Evolutionary conservation across 2,888 invertebrate species (phyloP).

Genomic region (Palloptera scutellata): DNA sequence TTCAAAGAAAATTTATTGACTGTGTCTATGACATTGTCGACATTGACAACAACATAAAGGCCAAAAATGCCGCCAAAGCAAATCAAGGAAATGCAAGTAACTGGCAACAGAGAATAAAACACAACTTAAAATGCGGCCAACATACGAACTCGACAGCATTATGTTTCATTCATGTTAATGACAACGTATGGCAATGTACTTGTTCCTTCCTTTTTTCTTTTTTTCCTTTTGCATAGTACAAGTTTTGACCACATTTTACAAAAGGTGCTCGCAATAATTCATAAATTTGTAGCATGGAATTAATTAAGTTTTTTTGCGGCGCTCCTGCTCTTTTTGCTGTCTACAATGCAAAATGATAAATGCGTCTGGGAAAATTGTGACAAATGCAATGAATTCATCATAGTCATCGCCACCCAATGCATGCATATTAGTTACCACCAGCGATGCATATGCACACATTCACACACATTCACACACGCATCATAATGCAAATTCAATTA

Average conservation of each 20-base stretch:
- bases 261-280: conserved; percentile 34
- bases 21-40: background rate
- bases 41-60: conserved; percentile 5
- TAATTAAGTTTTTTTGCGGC: conserved; percentile 12
- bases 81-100: too few species aligned
- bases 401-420: background rate
- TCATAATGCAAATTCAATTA: conserved; percentile 18
- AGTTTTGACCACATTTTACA: background rate
- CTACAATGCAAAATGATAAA: conserved; percentile 40
- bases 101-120: too few species aligned
- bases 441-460: background rate
- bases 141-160: background rate
- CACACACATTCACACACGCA: background rate
- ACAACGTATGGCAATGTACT: background rate
- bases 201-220: too few species aligned
- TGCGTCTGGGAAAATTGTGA: conserved; percentile 34
- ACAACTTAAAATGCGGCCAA: conserved; percentile 15
- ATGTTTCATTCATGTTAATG: background rate
- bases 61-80: too few species aligned
- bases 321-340: background rate
- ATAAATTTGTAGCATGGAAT: conserved; percentile 24
- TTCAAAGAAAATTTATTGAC: too few species aligned
- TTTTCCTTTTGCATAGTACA: too few species aligned
- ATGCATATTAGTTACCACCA: background rate
- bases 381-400: conserved; percentile 7